Conservation (phyloP, 2,113 vertebrate species). For the Perca schrenkii region DNA sequence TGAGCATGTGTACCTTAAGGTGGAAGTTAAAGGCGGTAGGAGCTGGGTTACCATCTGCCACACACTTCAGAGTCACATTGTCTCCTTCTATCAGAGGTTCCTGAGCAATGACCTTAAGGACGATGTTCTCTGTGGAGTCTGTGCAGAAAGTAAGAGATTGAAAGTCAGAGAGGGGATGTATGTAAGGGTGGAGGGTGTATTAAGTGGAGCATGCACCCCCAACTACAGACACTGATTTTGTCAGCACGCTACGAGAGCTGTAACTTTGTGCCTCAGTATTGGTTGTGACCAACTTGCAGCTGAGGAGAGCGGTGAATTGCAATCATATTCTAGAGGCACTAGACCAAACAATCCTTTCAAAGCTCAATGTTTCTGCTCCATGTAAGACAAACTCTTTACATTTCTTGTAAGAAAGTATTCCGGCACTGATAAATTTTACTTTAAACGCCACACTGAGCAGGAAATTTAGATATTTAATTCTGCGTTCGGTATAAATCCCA, state of each 20-base stretch:
- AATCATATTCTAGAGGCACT: constrained; percentile 61
- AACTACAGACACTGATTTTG: constrained; percentile 10
- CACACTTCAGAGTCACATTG: constrained; percentile 92
- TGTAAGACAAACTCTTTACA: constrained; percentile 52
- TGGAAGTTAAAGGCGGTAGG: constrained; percentile 93
- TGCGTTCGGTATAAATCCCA: constrained; percentile 19
- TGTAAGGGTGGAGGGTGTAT: constrained; percentile 1
- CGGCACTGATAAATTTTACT: constrained; percentile 48
- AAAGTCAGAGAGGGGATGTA: constrained; percentile 23
- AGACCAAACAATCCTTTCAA: constrained; percentile 67
- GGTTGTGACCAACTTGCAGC: constrained; percentile 49
- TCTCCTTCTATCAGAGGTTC: constrained; percentile 90
- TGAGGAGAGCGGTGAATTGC: constrained; percentile 40
- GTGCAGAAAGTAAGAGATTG: constrained; percentile 52
- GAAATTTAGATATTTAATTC: constrained; percentile 46
- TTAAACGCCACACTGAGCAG: constrained; percentile 49
- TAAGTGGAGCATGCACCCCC: constrained; percentile 16
- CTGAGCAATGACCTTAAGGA: constrained; percentile 85
- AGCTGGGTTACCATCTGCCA: constrained; percentile 94
- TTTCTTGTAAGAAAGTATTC: constrained; percentile 48
- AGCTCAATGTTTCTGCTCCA: constrained; percentile 54
- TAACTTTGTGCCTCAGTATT: constrained; percentile 37
- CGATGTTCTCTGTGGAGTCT: constrained; percentile 95
- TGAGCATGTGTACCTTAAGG: constrained; percentile 78
- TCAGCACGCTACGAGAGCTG: constrained; percentile 21